Evolutionary conservation across 1,140 invertebrate genomes (phyloP), one percentile per base, ranked within the genome.

Genomic region (Drosophila rhopaloa): DNA sequence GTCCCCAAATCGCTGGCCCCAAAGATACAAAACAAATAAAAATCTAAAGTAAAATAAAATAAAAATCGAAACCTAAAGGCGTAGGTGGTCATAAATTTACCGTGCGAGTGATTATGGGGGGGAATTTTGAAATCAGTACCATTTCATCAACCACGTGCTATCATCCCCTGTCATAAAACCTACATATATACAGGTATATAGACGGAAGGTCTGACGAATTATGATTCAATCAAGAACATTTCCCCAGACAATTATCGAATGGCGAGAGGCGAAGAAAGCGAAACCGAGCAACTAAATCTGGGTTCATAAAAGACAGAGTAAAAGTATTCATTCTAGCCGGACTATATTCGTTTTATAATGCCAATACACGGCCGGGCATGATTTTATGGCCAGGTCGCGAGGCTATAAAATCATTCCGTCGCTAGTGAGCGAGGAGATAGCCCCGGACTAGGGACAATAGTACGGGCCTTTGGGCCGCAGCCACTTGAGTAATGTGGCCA

Each of bases 401-500:
- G 84, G 77, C 85, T 76, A 89, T 89, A 89, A 89, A 90, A 71
- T 82, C 53, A 67, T 72, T 81, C 59, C 60, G 47, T 8, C 29
- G 29, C 7, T 6, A 32, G 29, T 6, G 29, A 11, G 43, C n/a
- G 57, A 43, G 48, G 50, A 57, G 48, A 71, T 71, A 70, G 61
- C 47, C 61, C 66, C 32, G 32, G 38, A 47, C 61, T 54, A 37
- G 63, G 62, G 38, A 41, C 40, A 66, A 38, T 57, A 56, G 37
- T 71, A 63, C 44, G 70, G 48, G 41, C 67, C 37, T 68, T 53
- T 73, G 67, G 76, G 54, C 53, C 54, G 51, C 68, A 71, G 86
- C 76, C 84, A 89, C 84, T 89, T 89, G 84, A 89, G 77, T 89
- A 89, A 89, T 84, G 65, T 71, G 84, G 80, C 80, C 84, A 89